These are phyloP conservation scores for Laspeyria flexula DNA, from an alignment of 2,888 invertebrate genomes.

Conservation along the genomic window DNA sequence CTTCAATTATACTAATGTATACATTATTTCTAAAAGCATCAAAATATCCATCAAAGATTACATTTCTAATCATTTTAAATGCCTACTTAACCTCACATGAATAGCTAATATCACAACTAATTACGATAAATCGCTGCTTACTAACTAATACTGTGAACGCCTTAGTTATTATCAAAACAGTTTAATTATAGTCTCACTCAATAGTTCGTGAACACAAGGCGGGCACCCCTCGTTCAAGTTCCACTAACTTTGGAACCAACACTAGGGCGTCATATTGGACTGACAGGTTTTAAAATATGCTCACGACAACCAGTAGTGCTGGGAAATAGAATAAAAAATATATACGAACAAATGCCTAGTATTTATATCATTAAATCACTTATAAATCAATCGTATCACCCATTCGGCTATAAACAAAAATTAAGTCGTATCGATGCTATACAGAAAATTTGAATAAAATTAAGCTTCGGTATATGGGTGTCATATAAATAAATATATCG, in stretches of 20 bases:
- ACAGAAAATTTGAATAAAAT: conserved; percentile 15
- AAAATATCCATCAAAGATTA: neutral
- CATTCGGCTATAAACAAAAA: conserved; percentile 14
- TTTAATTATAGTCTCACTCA: conserved; percentile 45
- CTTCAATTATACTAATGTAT: too few species aligned
- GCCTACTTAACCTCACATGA: neutral
- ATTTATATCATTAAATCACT: conserved; percentile 5
- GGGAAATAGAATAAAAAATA: conserved; percentile 41
- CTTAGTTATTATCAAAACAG: conserved; percentile 44
- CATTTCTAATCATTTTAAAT: neutral
- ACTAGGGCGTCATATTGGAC: conserved; percentile 73
- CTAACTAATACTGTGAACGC: conserved; percentile 36
- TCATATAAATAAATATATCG: conserved; percentile 21
- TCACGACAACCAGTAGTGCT: conserved; percentile 59
- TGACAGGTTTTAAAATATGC: conserved; percentile 82
- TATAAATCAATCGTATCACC: conserved; percentile 14
- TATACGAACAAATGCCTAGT: conserved; percentile 11
- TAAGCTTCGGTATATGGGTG: conserved; percentile 7
- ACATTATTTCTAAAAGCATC: neutral
- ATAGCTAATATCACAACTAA: conserved; percentile 18
- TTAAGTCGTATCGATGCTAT: conserved; percentile 25
- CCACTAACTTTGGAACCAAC: conserved; percentile 69
- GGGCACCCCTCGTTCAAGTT: conserved; percentile 76
- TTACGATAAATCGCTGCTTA: conserved; percentile 21
- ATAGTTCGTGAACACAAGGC: conserved; percentile 65